These are phyloP conservation scores for Australoheros scitulus DNA, from an alignment of 2,113 vertebrate genomes.

Conservation along the genomic window DNA sequence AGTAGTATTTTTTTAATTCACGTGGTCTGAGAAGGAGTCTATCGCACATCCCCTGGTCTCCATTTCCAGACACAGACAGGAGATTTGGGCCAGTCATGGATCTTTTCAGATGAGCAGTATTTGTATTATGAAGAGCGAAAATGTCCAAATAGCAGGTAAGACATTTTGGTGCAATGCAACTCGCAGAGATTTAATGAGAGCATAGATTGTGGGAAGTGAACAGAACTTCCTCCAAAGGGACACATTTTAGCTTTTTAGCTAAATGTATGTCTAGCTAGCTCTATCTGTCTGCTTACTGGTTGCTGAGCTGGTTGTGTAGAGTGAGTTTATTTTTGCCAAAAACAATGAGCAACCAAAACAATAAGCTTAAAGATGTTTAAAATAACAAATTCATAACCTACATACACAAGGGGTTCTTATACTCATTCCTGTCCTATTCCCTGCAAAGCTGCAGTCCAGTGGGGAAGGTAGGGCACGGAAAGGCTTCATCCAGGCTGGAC, in stretches of 20 bases:
- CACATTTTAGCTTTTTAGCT: not conserved
- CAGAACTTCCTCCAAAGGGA: not conserved
- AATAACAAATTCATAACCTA: not conserved
- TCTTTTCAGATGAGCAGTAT: not conserved
- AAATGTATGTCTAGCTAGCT: not conserved
- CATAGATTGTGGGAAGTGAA: not conserved
- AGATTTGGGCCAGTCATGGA: not conserved
- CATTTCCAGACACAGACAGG: not conserved
- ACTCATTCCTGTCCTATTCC: constrained; percentile 39
- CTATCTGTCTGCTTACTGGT: not conserved
- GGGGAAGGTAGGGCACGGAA: not conserved
- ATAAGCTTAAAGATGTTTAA: not conserved
- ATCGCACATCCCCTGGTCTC: not conserved
- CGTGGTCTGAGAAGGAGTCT: not conserved
- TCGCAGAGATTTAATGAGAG: not conserved
- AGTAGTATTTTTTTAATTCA: not conserved
- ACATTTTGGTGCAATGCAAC: not conserved
- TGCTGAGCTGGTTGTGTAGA: not conserved
- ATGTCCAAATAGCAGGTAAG: not conserved
- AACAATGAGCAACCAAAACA: too few species aligned
- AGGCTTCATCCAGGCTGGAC: not conserved
- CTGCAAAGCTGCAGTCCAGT: not conserved
- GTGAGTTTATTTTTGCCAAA: too few species aligned
- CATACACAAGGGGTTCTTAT: constrained; percentile 12
- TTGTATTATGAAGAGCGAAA: not conserved